phyloP scores from a whole-genome alignment of 2,797 vertebrate genomes.

The Halcyon chelicuti region DNA sequence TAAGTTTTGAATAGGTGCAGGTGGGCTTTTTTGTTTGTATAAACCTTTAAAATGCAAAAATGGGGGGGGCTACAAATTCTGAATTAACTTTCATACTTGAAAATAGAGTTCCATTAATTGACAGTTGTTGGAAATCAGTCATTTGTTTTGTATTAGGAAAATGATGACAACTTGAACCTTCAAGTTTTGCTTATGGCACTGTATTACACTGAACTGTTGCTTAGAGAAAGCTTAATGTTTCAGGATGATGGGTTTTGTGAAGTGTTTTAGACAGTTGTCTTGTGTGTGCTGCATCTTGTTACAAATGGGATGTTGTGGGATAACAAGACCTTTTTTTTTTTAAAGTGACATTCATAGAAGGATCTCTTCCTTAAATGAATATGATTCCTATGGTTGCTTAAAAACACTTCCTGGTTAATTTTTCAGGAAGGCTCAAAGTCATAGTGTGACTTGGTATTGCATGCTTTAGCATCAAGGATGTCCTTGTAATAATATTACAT shows the following conservation, averaged over 20 bases:
- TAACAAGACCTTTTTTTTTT: not conserved
- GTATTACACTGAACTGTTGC: not conserved
- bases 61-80: not conserved
- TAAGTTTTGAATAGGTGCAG: not conserved
- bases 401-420: not conserved
- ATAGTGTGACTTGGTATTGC: not conserved
- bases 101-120: not conserved
- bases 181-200: not conserved
- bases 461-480: not conserved
- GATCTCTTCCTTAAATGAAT: not conserved
- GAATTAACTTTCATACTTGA: not conserved
- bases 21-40: not conserved
- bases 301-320: not conserved
- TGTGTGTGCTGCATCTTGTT: accelerated
- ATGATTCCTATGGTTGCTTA: not conserved
- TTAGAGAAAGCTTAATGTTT: not conserved
- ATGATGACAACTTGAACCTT: not conserved
- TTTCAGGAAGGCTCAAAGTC: not conserved
- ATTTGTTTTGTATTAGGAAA: not conserved
- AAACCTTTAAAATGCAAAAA: not conserved
- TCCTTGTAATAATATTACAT: not conserved
- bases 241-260: not conserved
- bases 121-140: not conserved
- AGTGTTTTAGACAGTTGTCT: not conserved
- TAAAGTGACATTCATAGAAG: not conserved